phyloP scores from a whole-genome alignment of 2,888 invertebrate genomes.

The Balanococcus diminutus region DNA sequence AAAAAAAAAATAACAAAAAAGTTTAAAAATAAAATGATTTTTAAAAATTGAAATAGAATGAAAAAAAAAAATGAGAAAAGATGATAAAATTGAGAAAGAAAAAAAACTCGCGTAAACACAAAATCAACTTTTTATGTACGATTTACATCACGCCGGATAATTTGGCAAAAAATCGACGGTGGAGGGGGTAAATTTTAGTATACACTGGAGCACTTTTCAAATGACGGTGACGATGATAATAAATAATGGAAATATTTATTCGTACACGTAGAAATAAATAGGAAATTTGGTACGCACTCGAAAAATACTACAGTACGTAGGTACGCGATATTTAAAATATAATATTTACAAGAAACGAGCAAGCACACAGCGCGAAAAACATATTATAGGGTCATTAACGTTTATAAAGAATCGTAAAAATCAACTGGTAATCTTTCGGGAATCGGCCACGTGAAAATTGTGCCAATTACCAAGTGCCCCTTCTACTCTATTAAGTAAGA shows the following conservation, averaged over 20 bases:
- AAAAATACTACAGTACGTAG: background rate
- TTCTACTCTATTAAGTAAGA: constrained; percentile 49
- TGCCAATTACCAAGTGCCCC: constrained; percentile 51
- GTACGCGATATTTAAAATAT: background rate
- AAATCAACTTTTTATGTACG: background rate
- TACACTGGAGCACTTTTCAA: too few species aligned
- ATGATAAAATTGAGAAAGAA: background rate
- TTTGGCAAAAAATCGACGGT: too few species aligned
- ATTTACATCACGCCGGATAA: constrained; percentile 3
- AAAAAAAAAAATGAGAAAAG: background rate
- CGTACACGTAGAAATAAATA: background rate
- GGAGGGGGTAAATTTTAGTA: too few species aligned
- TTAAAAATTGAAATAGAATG: background rate
- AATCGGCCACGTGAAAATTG: constrained; percentile 54
- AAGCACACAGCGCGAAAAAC: constrained; percentile 10
- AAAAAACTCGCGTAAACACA: constrained; percentile 1
- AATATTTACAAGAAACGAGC: background rate
- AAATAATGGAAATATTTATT: too few species aligned
- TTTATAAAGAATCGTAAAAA: constrained; percentile 50
- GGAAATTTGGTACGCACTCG: too few species aligned
- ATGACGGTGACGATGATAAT: too few species aligned
- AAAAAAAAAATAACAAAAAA: too few species aligned
- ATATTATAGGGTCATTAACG: constrained; percentile 49
- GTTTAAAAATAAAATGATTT: background rate
- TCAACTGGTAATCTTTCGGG: constrained; percentile 49